phyloP scores from a whole-genome alignment of 2,888 invertebrate genomes.

The Clitarchus hookeri region DNA sequence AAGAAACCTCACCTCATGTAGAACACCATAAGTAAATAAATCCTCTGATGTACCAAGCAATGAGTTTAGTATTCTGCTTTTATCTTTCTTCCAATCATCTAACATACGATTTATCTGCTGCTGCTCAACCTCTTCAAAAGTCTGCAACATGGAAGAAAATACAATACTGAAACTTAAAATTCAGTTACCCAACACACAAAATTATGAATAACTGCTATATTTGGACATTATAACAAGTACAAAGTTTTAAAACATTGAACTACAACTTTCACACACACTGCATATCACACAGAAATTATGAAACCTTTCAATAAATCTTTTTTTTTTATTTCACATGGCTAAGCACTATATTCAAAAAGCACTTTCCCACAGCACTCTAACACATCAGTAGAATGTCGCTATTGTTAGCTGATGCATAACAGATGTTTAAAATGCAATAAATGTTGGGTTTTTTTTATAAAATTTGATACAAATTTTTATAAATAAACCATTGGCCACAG shows the following conservation, averaged over 20 bases:
- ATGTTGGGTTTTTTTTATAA: too few species aligned
- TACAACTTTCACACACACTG: neutral
- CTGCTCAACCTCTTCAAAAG: slow-evolving; percentile 62
- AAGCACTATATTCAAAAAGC: too few species aligned
- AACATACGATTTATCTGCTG: slow-evolving; percentile 75
- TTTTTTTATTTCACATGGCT: too few species aligned
- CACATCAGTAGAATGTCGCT: too few species aligned
- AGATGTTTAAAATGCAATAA: too few species aligned
- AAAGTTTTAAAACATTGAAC: neutral
- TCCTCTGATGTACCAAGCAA: slow-evolving; percentile 87
- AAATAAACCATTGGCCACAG: too few species aligned
- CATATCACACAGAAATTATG: neutral
- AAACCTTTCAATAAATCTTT: too few species aligned
- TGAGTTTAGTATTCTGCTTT: slow-evolving; percentile 84
- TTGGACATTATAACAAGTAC: too few species aligned
- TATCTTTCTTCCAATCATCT: slow-evolving; percentile 91
- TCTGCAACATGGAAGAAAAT: slow-evolving; percentile 53
- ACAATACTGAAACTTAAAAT: neutral
- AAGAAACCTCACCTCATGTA: neutral
- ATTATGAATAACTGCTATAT: neutral
- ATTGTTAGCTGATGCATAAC: too few species aligned
- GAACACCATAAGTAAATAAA: slow-evolving; percentile 53
- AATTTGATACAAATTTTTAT: too few species aligned
- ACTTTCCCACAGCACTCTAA: too few species aligned
- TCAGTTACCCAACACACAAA: neutral